Base-by-base conservation (phyloP, 2,797 vertebrate species). In the Bufotes viridis region DNA sequence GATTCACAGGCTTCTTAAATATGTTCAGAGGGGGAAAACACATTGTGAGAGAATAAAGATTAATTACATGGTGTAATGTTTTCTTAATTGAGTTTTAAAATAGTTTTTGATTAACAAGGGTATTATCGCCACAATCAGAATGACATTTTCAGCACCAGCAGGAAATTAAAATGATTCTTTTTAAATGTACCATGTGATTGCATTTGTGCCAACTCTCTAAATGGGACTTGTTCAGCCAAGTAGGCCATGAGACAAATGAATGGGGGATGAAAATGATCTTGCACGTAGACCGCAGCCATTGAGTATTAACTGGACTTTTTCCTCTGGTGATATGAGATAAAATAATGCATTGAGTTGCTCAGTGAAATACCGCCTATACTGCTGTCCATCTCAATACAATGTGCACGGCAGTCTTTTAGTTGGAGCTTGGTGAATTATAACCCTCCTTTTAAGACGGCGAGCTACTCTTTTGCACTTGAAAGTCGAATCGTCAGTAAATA, bases 31-130 rank as follows among this genome's bases (percentile, higher is more conserved):
- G 57, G 88, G 78, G 72, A 81, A 90, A 90, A 93, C 92, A 90
- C 90, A 88, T 89, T 92, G 92, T 92, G 94, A 93, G 92, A 90
- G 93, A 94, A 94, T 94, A 93, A 95, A 95, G 94, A 96, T 96
- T 95, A 95, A 95, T 95, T 95, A 93, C 93, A 90, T 91, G 93
- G 93, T 90, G 90, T 94, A 93, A 94, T 94, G 90, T 93, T 94
- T 91, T 93, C 89, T 93, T 95, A 95, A 95, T 95, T 95, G 94
- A 95, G 94, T 94, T 95, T 95, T 95, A 92, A 95, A 94, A 93
- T 93, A 95, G 93, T 94, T 94, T 88, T 95, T 94, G 93, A 95
- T 95, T 94, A 95, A 93, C 93, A 92, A 90, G 91, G 91, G 90
- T 94, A 93, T 94, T 94, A 92, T 93, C 93, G 93, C 92, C 93